These are phyloP conservation scores for Steinernema carpocapsae DNA, from an alignment of 2,888 invertebrate species.

Conservation along the genomic window DNA sequence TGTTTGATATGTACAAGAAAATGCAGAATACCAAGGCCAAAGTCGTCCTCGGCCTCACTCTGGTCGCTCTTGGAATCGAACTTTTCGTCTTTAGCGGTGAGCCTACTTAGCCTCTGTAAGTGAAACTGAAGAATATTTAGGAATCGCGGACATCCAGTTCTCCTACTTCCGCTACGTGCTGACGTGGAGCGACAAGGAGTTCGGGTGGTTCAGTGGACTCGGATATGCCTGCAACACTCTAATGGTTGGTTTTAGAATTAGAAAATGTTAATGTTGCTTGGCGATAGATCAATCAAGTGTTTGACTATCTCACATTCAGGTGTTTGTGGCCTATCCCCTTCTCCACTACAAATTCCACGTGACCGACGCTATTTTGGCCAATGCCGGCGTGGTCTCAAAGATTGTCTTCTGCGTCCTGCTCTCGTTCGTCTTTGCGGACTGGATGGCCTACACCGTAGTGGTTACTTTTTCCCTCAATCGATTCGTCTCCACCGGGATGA, in stretches of 20 bases:
- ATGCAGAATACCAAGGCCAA: background rate
- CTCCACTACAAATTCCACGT: constrained; percentile 50
- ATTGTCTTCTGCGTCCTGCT: constrained; percentile 61
- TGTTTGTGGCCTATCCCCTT: constrained; percentile 58
- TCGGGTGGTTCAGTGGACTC: constrained; percentile 64
- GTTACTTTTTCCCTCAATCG: constrained; percentile 68
- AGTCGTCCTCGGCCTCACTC: constrained; percentile 42
- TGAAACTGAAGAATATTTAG: constrained; percentile 24
- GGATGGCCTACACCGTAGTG: constrained; percentile 60
- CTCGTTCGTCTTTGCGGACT: constrained; percentile 61
- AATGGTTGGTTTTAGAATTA: constrained; percentile 47
- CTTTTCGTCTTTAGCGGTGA: constrained; percentile 52
- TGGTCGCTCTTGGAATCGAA: constrained; percentile 59
- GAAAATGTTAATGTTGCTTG: constrained; percentile 1
- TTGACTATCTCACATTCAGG: constrained; percentile 39
- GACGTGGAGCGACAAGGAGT: constrained; percentile 63
- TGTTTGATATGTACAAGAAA: background rate
- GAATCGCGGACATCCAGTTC: constrained; percentile 59
- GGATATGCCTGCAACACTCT: constrained; percentile 57
- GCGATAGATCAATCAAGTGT: background rate
- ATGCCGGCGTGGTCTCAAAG: constrained; percentile 68
- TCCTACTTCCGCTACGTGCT: constrained; percentile 60
- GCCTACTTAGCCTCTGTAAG: background rate
- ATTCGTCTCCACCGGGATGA: constrained; percentile 69
- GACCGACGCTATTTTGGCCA: constrained; percentile 67